Base-by-base conservation (phyloP, 37 sponge, comb jelly and placozoan species). In the Aplysina aerophoba region DNA sequence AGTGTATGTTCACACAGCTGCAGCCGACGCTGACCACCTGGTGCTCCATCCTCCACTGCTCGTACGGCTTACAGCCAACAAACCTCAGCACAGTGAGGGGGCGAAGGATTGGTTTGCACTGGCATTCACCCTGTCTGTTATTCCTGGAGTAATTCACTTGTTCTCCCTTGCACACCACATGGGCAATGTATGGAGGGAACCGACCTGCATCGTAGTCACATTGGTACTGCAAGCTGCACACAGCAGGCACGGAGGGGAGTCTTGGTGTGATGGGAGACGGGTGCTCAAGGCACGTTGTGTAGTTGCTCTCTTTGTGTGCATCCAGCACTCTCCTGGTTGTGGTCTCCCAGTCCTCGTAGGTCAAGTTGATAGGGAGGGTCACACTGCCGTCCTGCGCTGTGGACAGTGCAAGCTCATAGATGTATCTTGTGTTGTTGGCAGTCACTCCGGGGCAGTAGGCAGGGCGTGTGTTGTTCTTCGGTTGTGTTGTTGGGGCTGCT, bases 121-220 rank as follows among this genome's bases (percentile, higher is more conserved):
- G 31, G 34, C 34, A 69, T 6, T 17, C 4, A 5, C 17, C 34
- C 31, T n/a, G n/a, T n/a, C 34, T 30, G 33, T 30, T 12, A n/a
- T n/a, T 27, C 12, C 27, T 30, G 4, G 71, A 2, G 17, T 34
- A 28, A 4, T 69, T 16, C 4, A 17, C 17, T 6, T 16, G 2
- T 6, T 16, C 17, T 31, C 34, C 34, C 34, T 31, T 56, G 79
- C 92, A 91, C 13, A 69, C 15, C 0, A 88, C 88, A 73, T 88
- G 85, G 59, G 77, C 85, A 22, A 91, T 60, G 82, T 83, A 82
- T 60, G 83, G 62, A n/a, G 93, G 93, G 73, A 89, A 28, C 21
- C 93, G 40, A 38, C 3, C 24, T 4, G 75, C 81, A 80, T 89
- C 68, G 65, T 92, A 89, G 68, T 92, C 93, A 38, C 89, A 88